phyloP scores from a whole-genome alignment of 2,113 vertebrate species.

The Haemorhous mexicanus region DNA sequence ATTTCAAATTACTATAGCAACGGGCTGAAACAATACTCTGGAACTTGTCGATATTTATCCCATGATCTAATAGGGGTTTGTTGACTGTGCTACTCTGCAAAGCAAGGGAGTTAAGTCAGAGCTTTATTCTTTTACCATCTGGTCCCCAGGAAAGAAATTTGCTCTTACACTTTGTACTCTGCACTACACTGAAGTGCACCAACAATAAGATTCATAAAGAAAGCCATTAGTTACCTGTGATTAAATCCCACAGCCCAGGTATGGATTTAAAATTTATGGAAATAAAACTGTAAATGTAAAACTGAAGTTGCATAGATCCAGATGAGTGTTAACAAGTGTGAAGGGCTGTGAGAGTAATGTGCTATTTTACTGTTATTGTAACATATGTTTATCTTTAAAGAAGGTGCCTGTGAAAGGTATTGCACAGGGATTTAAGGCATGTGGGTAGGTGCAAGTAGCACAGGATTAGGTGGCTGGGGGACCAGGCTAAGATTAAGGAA shows the following conservation, averaged over 20 bases:
- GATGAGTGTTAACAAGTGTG: constrained; percentile 55
- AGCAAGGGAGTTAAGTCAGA: neutral
- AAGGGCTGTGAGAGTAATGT: constrained; percentile 33
- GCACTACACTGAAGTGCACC: neutral
- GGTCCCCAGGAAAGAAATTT: constrained; percentile 7
- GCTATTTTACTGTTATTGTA: constrained; percentile 57
- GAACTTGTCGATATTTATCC: constrained; percentile 19
- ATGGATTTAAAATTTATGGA: constrained; percentile 57
- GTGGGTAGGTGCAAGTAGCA: constrained; percentile 46
- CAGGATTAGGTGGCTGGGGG: constrained; percentile 35
- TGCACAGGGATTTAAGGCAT: neutral
- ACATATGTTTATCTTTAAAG: constrained; percentile 68
- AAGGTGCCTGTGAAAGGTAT: constrained; percentile 42
- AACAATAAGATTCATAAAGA: constrained; percentile 41
- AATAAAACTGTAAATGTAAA: constrained; percentile 60
- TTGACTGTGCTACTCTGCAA: constrained; percentile 6
- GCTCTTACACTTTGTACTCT: neutral
- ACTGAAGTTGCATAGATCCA: constrained; percentile 54
- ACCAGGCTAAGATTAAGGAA: constrained; percentile 14
- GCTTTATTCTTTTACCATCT: constrained; percentile 52
- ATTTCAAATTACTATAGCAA: constrained; percentile 5
- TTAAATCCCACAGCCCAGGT: neutral
- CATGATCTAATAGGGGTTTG: neutral
- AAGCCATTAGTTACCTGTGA: constrained; percentile 33
- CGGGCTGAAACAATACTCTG: constrained; percentile 8